Evolutionary conservation across 2,888 invertebrate species (phyloP), one percentile per base, ranked within the genome.

Genomic region (Marasmarcha lunaedactyla): DNA sequence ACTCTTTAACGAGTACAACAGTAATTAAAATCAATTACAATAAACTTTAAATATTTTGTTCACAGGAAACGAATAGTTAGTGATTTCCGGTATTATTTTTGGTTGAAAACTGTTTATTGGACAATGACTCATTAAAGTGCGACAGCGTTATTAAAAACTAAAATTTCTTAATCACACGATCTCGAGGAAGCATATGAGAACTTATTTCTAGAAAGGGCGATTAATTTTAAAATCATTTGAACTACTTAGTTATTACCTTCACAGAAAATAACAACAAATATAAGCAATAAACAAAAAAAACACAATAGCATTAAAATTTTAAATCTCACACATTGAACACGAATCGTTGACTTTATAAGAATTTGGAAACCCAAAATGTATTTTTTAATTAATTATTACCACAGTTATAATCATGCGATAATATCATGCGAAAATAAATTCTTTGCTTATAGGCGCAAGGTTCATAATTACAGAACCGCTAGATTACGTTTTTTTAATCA

Each of bases 371-470:
- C 20, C 48, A 53, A 54, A 53, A 68, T 65, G 59, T 66, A 67
- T 67, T 72, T 70, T 68, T 72, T 70, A 78, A 74, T 77, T 77
- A 78, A 76, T 76, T 76, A 77, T 68, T 20, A 20, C 20, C 68
- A 66, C 65, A 60, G 67, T 65, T 67, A 63, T 43, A 49, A 55
- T 44, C 43, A 41, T 45, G 43, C 46, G 33, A 20, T n/a, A 11
- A 4, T 4, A 30, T 30, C 10, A 7, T 7, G 10, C 3, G n/a
- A 30, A n/a, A 7, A n/a, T n/a, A 7, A 30, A 30, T 11, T 30
- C 30, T 30, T 7, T 30, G 3, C 4, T 3, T 7, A n/a, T n/a
- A n/a, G 11, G 6, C 3, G 11, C n/a, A 30, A 30, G 11, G 30
- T 30, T 30, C 30, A 30, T 9, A 7, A 7, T n/a, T 11, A 7